A percentile compares a stretch with the other conserved stretches of the same genome.
Evolutionary conservation across 2,113 vertebrate species (phyloP).

Genomic region (Rhynchomys soricoides): DNA sequence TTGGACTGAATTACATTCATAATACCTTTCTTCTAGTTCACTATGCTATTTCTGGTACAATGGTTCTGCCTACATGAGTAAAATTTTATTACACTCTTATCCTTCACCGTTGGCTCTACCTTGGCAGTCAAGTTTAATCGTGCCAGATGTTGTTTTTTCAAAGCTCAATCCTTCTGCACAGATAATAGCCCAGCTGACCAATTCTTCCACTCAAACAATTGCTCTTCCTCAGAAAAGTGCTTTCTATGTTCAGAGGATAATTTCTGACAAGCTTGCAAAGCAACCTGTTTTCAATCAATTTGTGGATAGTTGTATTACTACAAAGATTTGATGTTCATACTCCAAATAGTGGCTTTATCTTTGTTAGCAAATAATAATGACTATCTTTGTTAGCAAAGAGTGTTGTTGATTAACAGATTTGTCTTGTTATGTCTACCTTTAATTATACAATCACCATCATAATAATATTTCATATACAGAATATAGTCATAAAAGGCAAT

Average conservation of each 20-base stretch:
- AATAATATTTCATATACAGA: neutral
- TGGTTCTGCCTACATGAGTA: conserved; percentile 70
- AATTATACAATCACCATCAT: neutral
- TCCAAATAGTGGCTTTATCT: conserved; percentile 23
- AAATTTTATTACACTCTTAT: conserved; percentile 74
- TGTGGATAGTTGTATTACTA: conserved; percentile 32
- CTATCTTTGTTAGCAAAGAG: neutral
- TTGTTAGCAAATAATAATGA: neutral
- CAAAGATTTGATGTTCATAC: conserved; percentile 3
- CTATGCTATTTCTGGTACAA: conserved; percentile 68
- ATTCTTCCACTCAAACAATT: conserved; percentile 53
- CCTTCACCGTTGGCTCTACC: conserved; percentile 62
- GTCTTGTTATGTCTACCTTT: conserved; percentile 22
- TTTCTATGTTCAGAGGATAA: conserved; percentile 2
- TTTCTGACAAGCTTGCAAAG: conserved; percentile 44
- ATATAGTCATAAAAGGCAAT: conserved; percentile 31
- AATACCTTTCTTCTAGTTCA: conserved; percentile 53
- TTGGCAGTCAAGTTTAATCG: conserved; percentile 70
- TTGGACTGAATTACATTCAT: conserved; percentile 63
- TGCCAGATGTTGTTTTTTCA: conserved; percentile 74
- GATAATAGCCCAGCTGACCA: conserved; percentile 62
- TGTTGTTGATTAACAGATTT: conserved; percentile 27
- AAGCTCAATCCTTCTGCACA: conserved; percentile 64
- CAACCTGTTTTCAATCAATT: conserved; percentile 43
- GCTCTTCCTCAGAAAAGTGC: conserved; percentile 3